phyloP scores from a whole-genome alignment of 1,140 invertebrate species.

The Pogonognathellus flavescens region DNA sequence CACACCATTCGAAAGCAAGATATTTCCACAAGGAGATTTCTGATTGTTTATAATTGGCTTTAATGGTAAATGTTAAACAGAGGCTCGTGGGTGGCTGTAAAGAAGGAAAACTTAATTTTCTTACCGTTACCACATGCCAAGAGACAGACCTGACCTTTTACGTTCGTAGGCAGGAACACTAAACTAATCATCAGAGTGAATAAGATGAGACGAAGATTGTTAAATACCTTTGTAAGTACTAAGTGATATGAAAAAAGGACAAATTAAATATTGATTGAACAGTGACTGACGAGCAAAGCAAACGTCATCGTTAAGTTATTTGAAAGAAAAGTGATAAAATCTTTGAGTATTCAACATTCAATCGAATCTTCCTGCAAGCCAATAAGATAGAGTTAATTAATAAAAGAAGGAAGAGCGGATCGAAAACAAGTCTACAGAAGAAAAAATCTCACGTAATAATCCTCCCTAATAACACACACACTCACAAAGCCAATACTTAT shows the following conservation, averaged over 20 bases:
- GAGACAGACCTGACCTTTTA: not conserved
- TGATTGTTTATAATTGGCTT: slow-evolving; percentile 40
- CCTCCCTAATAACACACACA: too few relatives aligned
- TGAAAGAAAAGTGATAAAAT: slow-evolving; percentile 39
- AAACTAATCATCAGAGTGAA: not conserved
- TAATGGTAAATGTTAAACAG: slow-evolving; percentile 33
- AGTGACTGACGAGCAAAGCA: not conserved
- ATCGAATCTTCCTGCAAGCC: not conserved
- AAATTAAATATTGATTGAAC: slow-evolving; percentile 23
- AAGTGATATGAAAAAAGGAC: not conserved
- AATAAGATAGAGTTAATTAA: slow-evolving; percentile 37
- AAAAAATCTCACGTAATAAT: slow-evolving; percentile 18
- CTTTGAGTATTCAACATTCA: slow-evolving; percentile 26
- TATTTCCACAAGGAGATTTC: slow-evolving; percentile 11
- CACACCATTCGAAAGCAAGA: not conserved
- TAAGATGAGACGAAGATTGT: not conserved
- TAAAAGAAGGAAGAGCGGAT: slow-evolving; percentile 24
- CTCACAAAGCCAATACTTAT: too few relatives aligned
- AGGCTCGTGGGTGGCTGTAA: slow-evolving; percentile 25
- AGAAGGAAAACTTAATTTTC: slow-evolving; percentile 31
- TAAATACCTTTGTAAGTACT: not conserved
- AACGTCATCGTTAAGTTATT: slow-evolving; percentile 18
- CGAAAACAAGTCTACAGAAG: not conserved
- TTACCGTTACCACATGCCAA: not conserved
- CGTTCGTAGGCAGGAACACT: not conserved